Base-by-base conservation (phyloP, 2,113 vertebrate species). In the Choloepus hoffmanni region DNA sequence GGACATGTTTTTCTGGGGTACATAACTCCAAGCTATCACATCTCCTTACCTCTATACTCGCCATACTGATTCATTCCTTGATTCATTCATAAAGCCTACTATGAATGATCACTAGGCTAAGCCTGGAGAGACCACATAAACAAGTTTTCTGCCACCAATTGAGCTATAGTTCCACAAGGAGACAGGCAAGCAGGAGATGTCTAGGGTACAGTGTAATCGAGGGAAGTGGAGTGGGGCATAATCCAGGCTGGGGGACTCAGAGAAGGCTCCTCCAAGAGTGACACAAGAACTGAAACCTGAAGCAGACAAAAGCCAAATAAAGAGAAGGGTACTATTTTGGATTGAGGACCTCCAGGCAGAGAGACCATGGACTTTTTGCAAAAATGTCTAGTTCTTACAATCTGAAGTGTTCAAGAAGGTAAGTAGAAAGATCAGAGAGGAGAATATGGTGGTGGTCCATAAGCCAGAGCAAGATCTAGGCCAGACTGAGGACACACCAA, bases 401-500 rank as follows among this genome's bases (percentile, higher is more conserved):
- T 18, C 24, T 40, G 28, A 50, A 5, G 6, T 33, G 5, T n/a
- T 90, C 76, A 30, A 23, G 62, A 50, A 68, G 72, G 77, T 33
- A 94, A 77, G 53, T 68, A 15, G 43, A 67, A 36, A 92, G 43
- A 65, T n/a, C 24, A 68, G 70, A 88, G 1, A 43, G 3, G n/a
- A n/a, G 2, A 21, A 24, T 53, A 12, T 7, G 2, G 43, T 14
- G 30, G 19, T 3, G 1, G 5, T 19, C 67, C 4, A 0, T 19
- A 8, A 24, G 65, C 53, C 77, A 89, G 24, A 50, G 53, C 4
- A 48, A n/a, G 21, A n/a, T 8, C 12, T 7, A 30, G 1, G 1
- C 45, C 11, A 53, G 13, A 18, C 0, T 67, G 10, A 55, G 45
- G 36, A 83, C 26, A 4, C 11, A 84, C 30, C 26, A 45, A 45